A percentile compares a stretch with the other conserved stretches of the same genome.
phyloP scores from a whole-genome alignment of 2,113 vertebrate genomes.

The Ctenomys sociabilis region DNA sequence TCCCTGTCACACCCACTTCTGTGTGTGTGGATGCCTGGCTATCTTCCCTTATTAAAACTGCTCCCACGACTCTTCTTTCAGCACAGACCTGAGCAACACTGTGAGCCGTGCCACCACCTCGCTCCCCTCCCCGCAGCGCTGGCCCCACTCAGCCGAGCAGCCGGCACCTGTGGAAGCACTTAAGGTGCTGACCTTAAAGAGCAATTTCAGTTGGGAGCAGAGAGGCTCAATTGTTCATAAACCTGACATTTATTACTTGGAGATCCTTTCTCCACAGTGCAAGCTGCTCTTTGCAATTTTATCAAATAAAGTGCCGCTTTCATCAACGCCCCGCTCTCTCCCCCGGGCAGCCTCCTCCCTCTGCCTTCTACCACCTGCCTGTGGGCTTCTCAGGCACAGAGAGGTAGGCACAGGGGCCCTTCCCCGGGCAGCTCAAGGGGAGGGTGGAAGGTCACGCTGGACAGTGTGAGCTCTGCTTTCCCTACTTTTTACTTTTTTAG shows the following conservation, averaged over 20 bases:
- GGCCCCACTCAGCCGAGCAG: not conserved
- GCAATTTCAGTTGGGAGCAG: conserved; percentile 82
- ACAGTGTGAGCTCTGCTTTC: rapidly evolving
- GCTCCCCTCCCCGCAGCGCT: not conserved
- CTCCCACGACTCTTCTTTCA: not conserved
- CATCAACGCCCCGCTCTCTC: conserved; percentile 48
- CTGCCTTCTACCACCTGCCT: not conserved
- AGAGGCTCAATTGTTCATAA: conserved; percentile 87
- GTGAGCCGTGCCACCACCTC: rapidly evolving
- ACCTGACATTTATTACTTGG: conserved; percentile 86
- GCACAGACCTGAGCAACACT: not conserved
- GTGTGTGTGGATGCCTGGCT: not conserved
- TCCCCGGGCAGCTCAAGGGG: not conserved
- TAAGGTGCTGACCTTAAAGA: conserved; percentile 85
- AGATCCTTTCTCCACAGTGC: conserved; percentile 77
- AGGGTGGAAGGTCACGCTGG: not conserved
- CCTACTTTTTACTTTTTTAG: not conserved
- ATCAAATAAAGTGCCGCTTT: conserved; percentile 82
- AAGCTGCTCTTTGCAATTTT: conserved; percentile 83
- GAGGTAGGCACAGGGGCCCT: not conserved
- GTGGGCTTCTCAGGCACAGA: not conserved
- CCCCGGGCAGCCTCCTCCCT: not conserved
- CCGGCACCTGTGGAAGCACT: conserved; percentile 76
- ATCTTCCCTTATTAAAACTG: not conserved
- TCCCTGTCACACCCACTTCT: not conserved